Percentiles rank a stretch among this genome's conserved stretches.
Conservation (phyloP, 2,888 invertebrate species). For the Cephalotes varians region DNA sequence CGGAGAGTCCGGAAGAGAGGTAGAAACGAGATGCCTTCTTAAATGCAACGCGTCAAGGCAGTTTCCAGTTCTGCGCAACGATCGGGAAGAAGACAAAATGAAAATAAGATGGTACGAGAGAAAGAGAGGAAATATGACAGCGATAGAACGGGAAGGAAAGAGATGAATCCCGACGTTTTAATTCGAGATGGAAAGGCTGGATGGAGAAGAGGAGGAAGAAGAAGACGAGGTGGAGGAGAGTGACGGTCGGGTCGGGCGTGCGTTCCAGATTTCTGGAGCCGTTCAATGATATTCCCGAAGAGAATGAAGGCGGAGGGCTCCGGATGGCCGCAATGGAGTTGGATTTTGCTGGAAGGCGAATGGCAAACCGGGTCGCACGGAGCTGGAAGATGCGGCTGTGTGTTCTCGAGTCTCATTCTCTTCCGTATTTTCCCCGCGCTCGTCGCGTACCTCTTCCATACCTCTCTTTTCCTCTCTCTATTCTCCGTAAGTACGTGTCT, state of each 20-base stretch:
- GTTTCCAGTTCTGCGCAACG: neutral
- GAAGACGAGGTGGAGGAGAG: neutral
- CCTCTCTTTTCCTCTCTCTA: slow-evolving; percentile 34
- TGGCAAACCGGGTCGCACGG: slow-evolving; percentile 72
- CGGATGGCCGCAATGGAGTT: slow-evolving; percentile 78
- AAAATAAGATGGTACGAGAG: neutral
- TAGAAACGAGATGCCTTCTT: slow-evolving; percentile 45
- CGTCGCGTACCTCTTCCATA: slow-evolving; percentile 33
- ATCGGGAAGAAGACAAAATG: slow-evolving; percentile 4
- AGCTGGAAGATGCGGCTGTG: slow-evolving; percentile 71
- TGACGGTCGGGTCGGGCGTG: slow-evolving; percentile 54
- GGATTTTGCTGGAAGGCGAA: slow-evolving; percentile 77
- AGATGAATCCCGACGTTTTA: slow-evolving; percentile 60
- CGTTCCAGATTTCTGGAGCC: slow-evolving; percentile 77
- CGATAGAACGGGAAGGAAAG: slow-evolving; percentile 18
- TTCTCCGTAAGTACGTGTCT: slow-evolving; percentile 46
- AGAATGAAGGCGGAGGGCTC: slow-evolving; percentile 70
- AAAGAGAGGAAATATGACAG: neutral
- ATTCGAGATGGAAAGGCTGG: slow-evolving; percentile 56
- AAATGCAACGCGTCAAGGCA: slow-evolving; percentile 56
- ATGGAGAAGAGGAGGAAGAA: slow-evolving; percentile 21
- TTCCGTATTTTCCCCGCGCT: slow-evolving; percentile 29
- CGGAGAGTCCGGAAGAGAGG: neutral
- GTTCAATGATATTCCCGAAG: slow-evolving; percentile 78
- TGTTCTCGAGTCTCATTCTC: slow-evolving; percentile 70